phyloP scores from a whole-genome alignment of 2,888 invertebrate species.

The Eupithecia pulchellata region DNA sequence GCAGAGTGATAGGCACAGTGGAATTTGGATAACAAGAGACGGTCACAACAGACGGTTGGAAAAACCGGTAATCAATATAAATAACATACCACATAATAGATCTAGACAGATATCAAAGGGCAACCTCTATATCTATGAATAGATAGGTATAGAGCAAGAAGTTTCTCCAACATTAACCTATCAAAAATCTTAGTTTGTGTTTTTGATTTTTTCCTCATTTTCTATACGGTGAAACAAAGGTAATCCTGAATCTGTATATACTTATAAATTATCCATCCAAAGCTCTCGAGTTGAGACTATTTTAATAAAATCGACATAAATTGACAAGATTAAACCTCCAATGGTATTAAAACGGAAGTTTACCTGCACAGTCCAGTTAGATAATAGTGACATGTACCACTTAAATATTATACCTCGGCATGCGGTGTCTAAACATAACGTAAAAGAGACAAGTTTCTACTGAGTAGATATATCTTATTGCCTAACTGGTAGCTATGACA shows the following conservation, averaged over 20 bases:
- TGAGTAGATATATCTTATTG: constrained; percentile 4
- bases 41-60: too few species aligned
- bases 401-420: not conserved
- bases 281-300: not conserved
- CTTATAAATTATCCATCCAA: not conserved
- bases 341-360: constrained; percentile 41
- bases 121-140: too few species aligned
- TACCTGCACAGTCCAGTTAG: constrained; percentile 27
- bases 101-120: too few species aligned
- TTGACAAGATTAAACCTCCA: constrained; percentile 38
- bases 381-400: not conserved
- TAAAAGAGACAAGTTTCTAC: not conserved
- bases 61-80: too few species aligned
- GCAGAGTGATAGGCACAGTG: too few species aligned
- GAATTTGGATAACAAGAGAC: too few species aligned
- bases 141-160: too few species aligned
- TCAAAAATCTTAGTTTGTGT: too few species aligned
- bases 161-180: too few species aligned
- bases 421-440: not conserved
- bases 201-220: not conserved
- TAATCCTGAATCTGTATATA: not conserved
- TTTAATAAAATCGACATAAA: constrained; percentile 45
- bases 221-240: not conserved
- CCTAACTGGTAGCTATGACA: constrained; percentile 37
- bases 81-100: too few species aligned